These are phyloP conservation scores for Stenolophus ochropezus DNA, from an alignment of 2,888 invertebrate genomes.

Conservation along the genomic window DNA sequence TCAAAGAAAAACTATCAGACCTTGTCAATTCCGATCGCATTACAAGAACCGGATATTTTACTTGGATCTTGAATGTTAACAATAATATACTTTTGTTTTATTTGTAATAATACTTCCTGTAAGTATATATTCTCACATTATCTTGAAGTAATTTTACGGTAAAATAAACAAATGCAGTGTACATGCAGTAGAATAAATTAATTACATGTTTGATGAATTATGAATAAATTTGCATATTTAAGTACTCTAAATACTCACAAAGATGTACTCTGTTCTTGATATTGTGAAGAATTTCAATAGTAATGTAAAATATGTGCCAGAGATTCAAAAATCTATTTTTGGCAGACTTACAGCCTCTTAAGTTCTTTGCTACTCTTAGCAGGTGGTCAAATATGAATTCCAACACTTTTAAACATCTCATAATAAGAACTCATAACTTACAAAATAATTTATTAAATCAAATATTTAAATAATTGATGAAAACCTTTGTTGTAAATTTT, in stretches of 20 bases:
- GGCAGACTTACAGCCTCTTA: background rate
- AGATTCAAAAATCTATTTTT: conserved; percentile 43
- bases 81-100: background rate
- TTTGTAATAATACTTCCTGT: conserved; percentile 27
- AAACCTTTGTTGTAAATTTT: conserved; percentile 31
- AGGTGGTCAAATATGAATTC: conserved; percentile 40
- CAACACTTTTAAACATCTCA: background rate
- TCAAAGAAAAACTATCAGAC: conserved; percentile 34
- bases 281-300: conserved; percentile 4
- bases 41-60: conserved; percentile 33
- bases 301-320: conserved; percentile 26
- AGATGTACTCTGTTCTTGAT: background rate
- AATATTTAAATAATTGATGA: conserved; percentile 11
- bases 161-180: background rate
- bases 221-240: conserved; percentile 1
- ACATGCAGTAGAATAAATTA: background rate
- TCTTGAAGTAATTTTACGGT: background rate
- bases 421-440: background rate
- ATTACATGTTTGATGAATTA: background rate
- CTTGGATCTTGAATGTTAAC: conserved; percentile 21
- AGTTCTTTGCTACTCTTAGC: conserved; percentile 16
- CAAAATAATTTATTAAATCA: background rate
- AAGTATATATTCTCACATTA: background rate
- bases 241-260: background rate
- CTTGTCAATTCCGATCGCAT: conserved; percentile 41